phyloP scores from a whole-genome alignment of 2,113 vertebrate genomes.

The Esox niger region DNA sequence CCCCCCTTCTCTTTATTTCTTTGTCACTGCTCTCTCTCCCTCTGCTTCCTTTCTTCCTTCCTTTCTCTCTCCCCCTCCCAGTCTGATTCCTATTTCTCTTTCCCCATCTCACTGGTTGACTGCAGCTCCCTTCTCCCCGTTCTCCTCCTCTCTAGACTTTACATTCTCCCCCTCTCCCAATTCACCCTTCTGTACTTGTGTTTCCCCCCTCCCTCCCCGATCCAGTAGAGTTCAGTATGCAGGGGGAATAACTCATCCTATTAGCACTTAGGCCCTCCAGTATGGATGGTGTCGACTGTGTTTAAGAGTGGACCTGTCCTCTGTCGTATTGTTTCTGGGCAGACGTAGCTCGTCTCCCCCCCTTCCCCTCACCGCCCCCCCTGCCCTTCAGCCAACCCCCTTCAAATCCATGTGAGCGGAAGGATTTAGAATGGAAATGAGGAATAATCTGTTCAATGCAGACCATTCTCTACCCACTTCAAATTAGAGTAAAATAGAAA shows the following conservation, averaged over 20 bases:
- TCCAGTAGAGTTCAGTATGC: conserved; percentile 1
- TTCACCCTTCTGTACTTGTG: background rate
- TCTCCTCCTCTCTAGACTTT: no score
- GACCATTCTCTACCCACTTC: conserved; percentile 12
- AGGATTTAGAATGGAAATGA: conserved; percentile 46
- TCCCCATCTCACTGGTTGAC: background rate
- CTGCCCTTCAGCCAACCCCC: background rate
- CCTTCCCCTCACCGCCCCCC: background rate
- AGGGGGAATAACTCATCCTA: conserved; percentile 21
- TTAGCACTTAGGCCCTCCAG: conserved; percentile 9
- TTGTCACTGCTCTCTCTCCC: background rate
- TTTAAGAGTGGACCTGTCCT: conserved; percentile 2
- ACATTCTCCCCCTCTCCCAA: background rate
- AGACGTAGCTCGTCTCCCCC: background rate
- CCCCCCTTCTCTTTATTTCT: background rate
- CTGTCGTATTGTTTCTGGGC: background rate
- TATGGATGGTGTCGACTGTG: conserved; percentile 6
- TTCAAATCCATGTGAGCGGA: conserved; percentile 14
- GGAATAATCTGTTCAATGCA: conserved; percentile 41
- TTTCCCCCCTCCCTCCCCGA: background rate
- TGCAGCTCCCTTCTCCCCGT: background rate
- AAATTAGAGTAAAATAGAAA: conserved; percentile 20
- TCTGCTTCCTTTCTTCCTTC: background rate
- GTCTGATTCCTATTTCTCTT: background rate
- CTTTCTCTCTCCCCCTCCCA: background rate